These are phyloP conservation scores for Elaphurus davidianus DNA, from an alignment of 2,113 vertebrate species.

Conservation along the genomic window DNA sequence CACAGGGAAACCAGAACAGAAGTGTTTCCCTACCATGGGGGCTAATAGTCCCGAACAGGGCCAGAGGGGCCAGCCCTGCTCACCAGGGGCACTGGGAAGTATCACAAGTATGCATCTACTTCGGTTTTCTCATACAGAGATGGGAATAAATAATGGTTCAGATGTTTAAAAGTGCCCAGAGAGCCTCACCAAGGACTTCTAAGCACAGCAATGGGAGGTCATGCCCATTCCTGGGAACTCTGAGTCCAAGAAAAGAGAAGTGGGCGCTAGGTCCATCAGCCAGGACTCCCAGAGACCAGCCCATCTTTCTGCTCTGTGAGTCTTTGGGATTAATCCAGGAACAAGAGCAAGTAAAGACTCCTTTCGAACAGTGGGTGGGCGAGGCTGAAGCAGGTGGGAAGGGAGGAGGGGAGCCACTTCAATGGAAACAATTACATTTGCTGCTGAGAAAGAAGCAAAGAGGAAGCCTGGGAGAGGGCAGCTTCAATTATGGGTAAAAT, in stretches of 20 bases:
- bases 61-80: background rate
- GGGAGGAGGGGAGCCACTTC: background rate
- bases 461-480: background rate
- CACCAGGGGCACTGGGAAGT: too few species aligned
- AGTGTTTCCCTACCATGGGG: background rate
- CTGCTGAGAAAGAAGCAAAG: background rate
- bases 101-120: background rate
- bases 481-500: slow-evolving; percentile 55
- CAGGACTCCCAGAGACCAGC: background rate
- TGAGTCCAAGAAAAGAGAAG: background rate
- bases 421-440: background rate
- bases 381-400: background rate
- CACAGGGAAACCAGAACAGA: background rate
- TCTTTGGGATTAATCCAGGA: background rate
- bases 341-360: slow-evolving; percentile 9
- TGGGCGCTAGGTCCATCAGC: background rate
- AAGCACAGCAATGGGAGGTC: background rate
- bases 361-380: background rate
- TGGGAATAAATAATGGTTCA: background rate
- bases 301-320: background rate
- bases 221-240: background rate
- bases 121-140: background rate
- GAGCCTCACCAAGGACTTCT: background rate
- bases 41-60: background rate
- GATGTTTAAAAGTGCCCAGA: background rate